These are phyloP conservation scores for Mirza zaza DNA, from an alignment of 2,113 vertebrate species.

Conservation along the genomic window DNA sequence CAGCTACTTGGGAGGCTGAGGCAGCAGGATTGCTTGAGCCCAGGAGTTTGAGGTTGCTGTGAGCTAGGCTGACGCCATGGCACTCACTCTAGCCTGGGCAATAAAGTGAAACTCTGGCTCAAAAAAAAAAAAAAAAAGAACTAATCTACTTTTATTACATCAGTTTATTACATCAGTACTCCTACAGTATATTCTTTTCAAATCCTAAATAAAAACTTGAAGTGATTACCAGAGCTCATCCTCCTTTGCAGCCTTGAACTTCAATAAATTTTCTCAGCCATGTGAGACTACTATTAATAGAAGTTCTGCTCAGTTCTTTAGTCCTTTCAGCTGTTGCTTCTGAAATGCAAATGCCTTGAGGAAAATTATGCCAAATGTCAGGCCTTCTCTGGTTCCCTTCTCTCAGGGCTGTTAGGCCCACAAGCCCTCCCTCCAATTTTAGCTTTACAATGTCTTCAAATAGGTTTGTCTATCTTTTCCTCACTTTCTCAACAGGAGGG, in stretches of 20 bases:
- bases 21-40: too few species aligned
- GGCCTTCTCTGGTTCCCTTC: not conserved
- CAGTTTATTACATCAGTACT: not conserved
- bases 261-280: not conserved
- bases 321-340: not conserved
- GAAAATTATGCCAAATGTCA: not conserved
- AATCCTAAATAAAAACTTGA: not conserved
- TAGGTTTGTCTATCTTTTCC: not conserved
- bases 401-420: not conserved
- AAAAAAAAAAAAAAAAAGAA: too few species aligned
- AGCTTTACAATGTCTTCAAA: not conserved
- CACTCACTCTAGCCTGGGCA: too few species aligned
- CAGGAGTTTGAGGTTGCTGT: too few species aligned
- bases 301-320: not conserved
- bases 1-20: too few species aligned
- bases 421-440: not conserved
- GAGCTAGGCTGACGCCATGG: too few species aligned
- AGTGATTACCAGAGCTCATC: not conserved
- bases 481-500: not conserved
- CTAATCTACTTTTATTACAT: not conserved
- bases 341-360: not conserved
- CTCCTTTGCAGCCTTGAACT: not conserved
- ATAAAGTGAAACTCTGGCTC: too few species aligned
- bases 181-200: not conserved
- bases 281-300: not conserved